phyloP scores from a whole-genome alignment of 2,797 vertebrate genomes.

The Esox lucius region DNA sequence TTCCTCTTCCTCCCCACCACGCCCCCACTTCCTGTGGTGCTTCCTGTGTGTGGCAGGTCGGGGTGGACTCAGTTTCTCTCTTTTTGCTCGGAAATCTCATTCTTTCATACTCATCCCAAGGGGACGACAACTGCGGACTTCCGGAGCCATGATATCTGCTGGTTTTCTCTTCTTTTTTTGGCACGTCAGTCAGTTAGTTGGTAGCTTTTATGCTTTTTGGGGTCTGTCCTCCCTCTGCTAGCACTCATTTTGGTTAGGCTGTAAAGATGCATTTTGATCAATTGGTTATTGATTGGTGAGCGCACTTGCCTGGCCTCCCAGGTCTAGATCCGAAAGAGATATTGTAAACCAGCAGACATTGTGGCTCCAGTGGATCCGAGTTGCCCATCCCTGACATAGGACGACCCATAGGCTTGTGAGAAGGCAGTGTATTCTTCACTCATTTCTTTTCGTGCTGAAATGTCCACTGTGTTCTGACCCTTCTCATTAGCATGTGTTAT shows the following conservation, averaged over 20 bases:
- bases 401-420: conserved; percentile 63
- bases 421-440: conserved; percentile 69
- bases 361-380: neutral
- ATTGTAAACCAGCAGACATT: neutral
- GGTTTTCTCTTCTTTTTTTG: neutral
- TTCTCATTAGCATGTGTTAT: conserved; percentile 62
- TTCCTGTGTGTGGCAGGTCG: conserved; percentile 79
- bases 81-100: conserved; percentile 37
- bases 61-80: conserved; percentile 62
- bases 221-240: neutral
- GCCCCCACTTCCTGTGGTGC: conserved; percentile 73
- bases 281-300: neutral
- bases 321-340: neutral
- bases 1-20: conserved; percentile 64
- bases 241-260: conserved; percentile 13
- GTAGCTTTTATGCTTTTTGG: neutral
- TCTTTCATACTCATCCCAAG: conserved; percentile 55
- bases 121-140: neutral
- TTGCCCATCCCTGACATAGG: conserved; percentile 40
- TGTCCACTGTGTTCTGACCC: conserved; percentile 23
- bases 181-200: neutral
- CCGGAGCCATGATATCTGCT: neutral
- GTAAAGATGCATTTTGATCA: neutral
- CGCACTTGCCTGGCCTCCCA: neutral
- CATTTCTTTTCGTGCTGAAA: conserved; percentile 40